Evolutionary conservation across 2,113 vertebrate genomes (phyloP).

Genomic region (Gymnarchus niloticus): DNA sequence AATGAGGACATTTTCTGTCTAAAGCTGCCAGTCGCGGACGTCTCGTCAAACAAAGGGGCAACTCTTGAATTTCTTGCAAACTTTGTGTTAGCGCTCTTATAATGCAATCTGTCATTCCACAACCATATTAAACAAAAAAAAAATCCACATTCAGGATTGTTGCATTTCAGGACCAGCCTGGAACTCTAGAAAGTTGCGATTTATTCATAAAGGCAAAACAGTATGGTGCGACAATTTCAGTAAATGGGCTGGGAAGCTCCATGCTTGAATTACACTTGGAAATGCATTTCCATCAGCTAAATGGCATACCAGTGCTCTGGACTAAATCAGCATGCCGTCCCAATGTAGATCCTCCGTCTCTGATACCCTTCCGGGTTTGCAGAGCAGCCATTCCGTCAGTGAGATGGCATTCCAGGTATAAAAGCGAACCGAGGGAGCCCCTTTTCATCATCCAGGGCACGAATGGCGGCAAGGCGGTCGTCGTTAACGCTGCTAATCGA

Average conservation of each 20-base stretch:
- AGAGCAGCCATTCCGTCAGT: not conserved
- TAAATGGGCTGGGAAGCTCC: not conserved
- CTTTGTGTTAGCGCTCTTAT: constrained; percentile 15
- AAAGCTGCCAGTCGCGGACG: constrained; percentile 29
- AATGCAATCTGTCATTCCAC: constrained; percentile 11
- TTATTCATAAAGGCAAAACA: not conserved
- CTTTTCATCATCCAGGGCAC: not conserved
- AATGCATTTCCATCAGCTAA: not conserved
- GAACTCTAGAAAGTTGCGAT: not conserved
- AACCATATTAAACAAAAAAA: not conserved
- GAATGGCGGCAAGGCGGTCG: not conserved
- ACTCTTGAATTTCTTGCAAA: constrained; percentile 21
- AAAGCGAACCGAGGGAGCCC: not conserved
- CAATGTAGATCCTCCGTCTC: not conserved
- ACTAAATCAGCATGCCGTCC: not conserved
- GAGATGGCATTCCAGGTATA: not conserved
- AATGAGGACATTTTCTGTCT: constrained; percentile 27
- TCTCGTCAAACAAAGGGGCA: constrained; percentile 15
- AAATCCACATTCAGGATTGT: not conserved
- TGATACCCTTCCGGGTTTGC: not conserved
- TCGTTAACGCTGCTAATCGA: constrained; percentile 3
- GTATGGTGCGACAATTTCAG: not conserved
- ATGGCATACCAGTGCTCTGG: not conserved
- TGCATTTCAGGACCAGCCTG: not conserved
- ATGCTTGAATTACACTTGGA: not conserved